phyloP scores from a whole-genome alignment of 1,140 invertebrate species.

The Drosophila mojavensis region DNA sequence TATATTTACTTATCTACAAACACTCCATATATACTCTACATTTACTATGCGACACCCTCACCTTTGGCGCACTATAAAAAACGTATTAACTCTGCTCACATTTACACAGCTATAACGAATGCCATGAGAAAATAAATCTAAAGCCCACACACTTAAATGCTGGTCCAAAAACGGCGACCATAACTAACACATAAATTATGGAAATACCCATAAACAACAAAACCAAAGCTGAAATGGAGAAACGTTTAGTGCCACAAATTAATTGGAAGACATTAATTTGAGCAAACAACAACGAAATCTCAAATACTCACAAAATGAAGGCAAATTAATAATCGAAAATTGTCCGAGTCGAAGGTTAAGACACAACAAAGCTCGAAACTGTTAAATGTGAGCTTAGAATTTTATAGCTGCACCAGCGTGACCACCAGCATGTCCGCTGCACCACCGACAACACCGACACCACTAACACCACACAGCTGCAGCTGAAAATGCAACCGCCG shows the following conservation, averaged over 20 bases:
- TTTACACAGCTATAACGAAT: constrained; percentile 42
- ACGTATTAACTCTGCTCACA: constrained; percentile 29
- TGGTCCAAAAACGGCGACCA: constrained; percentile 46
- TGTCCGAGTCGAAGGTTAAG: constrained; percentile 44
- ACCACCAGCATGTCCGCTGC: constrained; percentile 27
- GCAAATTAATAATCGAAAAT: constrained; percentile 74
- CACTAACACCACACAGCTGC: constrained; percentile 19
- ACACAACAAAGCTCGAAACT: constrained; percentile 14
- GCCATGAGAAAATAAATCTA: constrained; percentile 36
- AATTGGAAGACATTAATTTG: constrained; percentile 73
- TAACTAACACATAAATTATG: constrained; percentile 61
- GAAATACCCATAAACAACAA: constrained; percentile 9
- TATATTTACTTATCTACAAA: background rate
- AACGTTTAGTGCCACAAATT: constrained; percentile 80
- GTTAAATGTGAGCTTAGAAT: constrained; percentile 53
- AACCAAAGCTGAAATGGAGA: constrained; percentile 27
- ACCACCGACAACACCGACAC: constrained; percentile 20
- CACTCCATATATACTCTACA: background rate
- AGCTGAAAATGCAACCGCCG: constrained; percentile 52
- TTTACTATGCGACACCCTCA: background rate
- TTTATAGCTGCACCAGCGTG: constrained; percentile 26
- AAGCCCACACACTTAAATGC: constrained; percentile 52
- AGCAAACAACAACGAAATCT: constrained; percentile 30
- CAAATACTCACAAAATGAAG: constrained; percentile 51
- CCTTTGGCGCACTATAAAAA: background rate